Conservation (phyloP, 2,888 invertebrate species). For the Mesochorus sp. region DNA sequence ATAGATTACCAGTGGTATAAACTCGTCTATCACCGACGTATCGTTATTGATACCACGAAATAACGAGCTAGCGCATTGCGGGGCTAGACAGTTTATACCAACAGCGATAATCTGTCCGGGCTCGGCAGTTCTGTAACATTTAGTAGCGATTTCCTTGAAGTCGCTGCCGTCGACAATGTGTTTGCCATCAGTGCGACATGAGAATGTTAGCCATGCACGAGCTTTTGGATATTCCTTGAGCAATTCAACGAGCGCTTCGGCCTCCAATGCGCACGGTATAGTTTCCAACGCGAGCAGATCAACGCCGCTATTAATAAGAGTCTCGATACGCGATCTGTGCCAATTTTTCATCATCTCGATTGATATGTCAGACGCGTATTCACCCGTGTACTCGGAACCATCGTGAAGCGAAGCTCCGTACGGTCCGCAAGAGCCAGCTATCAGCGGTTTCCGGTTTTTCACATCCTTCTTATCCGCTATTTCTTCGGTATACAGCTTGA, state of each 20-base stretch:
- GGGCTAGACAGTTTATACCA: slow-evolving; percentile 93
- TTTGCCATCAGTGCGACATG: slow-evolving; percentile 87
- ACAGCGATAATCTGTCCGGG: slow-evolving; percentile 90
- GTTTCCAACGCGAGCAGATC: slow-evolving; percentile 95
- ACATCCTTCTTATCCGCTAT: slow-evolving; percentile 26
- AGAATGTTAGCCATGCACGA: slow-evolving; percentile 94
- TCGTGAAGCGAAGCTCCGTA: slow-evolving; percentile 95
- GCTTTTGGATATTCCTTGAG: slow-evolving; percentile 89
- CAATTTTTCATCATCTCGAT: slow-evolving; percentile 87
- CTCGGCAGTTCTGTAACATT: slow-evolving; percentile 84
- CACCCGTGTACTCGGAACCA: slow-evolving; percentile 95
- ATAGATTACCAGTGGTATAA: slow-evolving; percentile 91
- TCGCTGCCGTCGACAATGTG: slow-evolving; percentile 90
- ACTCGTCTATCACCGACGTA: slow-evolving; percentile 78
- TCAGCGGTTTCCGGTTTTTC: slow-evolving; percentile 84
- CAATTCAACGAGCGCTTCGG: slow-evolving; percentile 90
- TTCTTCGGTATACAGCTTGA: slow-evolving; percentile 71
- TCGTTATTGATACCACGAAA: slow-evolving; percentile 83
- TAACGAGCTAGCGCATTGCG: slow-evolving; percentile 85
- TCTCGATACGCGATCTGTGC: slow-evolving; percentile 91
- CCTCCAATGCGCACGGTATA: slow-evolving; percentile 92
- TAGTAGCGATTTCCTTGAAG: slow-evolving; percentile 88
- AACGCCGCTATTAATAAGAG: slow-evolving; percentile 90
- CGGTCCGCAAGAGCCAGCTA: slow-evolving; percentile 95
- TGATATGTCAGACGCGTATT: slow-evolving; percentile 87